Evolutionary conservation across 2,113 vertebrate species (phyloP).

Genomic region (Chinchilla lanigera): DNA sequence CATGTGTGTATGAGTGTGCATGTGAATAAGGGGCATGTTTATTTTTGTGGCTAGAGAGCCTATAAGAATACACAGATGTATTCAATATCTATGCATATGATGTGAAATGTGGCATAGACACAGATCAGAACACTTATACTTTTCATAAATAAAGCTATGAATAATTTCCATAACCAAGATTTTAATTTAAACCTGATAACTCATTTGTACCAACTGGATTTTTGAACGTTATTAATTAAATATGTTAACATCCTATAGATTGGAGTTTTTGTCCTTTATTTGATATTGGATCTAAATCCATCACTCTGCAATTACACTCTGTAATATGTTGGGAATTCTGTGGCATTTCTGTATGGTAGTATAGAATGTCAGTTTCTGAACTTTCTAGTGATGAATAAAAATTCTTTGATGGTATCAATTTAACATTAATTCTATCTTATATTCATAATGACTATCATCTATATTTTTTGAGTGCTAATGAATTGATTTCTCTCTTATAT

Average conservation of each 20-base stretch:
- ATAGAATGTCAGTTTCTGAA: not conserved
- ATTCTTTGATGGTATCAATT: not conserved
- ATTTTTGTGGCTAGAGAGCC: not conserved
- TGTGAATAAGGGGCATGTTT: not conserved
- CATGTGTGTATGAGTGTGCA: not conserved
- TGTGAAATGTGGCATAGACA: not conserved
- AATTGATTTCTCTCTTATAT: not conserved
- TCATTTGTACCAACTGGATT: not conserved
- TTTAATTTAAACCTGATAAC: not conserved
- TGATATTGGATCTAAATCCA: not conserved
- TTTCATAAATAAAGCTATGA: not conserved
- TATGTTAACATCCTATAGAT: accelerated
- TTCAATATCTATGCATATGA: not conserved
- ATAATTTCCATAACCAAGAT: not conserved
- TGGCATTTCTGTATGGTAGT: not conserved
- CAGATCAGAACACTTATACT: no score
- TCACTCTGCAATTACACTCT: not conserved
- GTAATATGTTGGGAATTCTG: not conserved
- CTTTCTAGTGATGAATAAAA: not conserved
- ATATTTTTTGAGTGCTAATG: not conserved
- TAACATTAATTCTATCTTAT: not conserved
- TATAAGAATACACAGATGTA: not conserved
- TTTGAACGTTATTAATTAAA: not conserved
- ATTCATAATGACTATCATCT: not conserved
- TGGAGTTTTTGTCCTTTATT: not conserved